Evolutionary conservation across 2,888 invertebrate species (phyloP).

Genomic region (Diaprepes abbreviatus): DNA sequence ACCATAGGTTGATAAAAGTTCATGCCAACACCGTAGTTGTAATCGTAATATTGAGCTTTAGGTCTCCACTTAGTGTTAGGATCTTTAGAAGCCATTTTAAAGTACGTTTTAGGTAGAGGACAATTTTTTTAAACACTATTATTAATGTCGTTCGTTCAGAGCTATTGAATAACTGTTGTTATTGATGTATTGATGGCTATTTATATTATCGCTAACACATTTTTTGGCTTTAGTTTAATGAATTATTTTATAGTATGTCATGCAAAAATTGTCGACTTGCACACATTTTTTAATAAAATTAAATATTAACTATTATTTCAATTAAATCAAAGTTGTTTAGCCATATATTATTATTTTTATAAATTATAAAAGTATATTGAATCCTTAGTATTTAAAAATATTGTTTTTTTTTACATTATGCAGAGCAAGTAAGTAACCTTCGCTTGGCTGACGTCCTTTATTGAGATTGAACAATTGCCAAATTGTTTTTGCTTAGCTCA

Average conservation of each 20-base stretch:
- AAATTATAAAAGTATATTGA: too few species aligned
- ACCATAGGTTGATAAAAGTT: constrained; percentile 91
- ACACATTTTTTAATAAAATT: too few species aligned
- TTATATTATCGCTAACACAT: constrained; percentile 17
- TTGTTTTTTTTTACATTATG: background rate
- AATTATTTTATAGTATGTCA: constrained; percentile 2
- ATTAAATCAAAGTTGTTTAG: too few species aligned
- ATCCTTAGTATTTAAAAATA: too few species aligned
- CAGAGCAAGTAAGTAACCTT: background rate
- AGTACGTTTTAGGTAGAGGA: background rate
- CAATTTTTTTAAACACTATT: background rate
- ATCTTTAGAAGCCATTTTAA: constrained; percentile 7
- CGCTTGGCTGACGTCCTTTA: background rate
- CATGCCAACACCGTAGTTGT: constrained; percentile 87
- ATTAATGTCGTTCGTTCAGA: constrained; percentile 18
- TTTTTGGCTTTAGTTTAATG: constrained; percentile 26
- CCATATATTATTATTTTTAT: too few species aligned
- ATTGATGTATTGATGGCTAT: constrained; percentile 6
- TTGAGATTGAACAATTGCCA: constrained; percentile 17
- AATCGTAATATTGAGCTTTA: constrained; percentile 80
- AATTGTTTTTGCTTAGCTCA: background rate
- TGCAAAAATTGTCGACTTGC: too few species aligned
- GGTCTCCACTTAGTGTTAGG: constrained; percentile 65
- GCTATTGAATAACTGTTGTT: constrained; percentile 28
- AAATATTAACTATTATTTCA: too few species aligned